These are phyloP conservation scores for Falcaria lacertinaria DNA, from an alignment of 2,888 invertebrate genomes.

Conservation along the genomic window DNA sequence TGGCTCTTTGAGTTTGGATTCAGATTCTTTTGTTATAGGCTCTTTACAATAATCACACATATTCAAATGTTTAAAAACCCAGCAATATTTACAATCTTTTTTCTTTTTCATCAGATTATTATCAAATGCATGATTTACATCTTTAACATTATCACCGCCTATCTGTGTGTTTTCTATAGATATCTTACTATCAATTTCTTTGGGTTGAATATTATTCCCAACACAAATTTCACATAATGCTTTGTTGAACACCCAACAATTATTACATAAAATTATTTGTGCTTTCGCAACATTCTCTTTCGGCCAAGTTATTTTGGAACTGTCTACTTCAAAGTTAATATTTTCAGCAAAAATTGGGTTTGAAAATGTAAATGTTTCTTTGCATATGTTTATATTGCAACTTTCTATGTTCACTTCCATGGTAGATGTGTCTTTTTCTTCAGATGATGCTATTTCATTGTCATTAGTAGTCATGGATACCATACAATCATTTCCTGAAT, in stretches of 20 bases:
- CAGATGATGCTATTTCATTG: neutral
- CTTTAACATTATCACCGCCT: neutral
- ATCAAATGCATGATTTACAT: neutral
- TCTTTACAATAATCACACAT: slow-evolving; percentile 42
- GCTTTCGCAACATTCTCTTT: neutral
- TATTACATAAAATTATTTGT: slow-evolving; percentile 11
- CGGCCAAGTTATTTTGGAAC: neutral
- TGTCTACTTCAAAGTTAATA: neutral
- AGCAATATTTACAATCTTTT: slow-evolving; percentile 36
- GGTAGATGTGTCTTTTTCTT: neutral
- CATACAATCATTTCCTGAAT: neutral
- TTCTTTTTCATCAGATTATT: neutral
- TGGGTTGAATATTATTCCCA: neutral
- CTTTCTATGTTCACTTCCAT: neutral
- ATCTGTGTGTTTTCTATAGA: neutral
- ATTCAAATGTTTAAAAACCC: slow-evolving; percentile 32
- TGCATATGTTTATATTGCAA: neutral
- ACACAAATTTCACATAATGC: slow-evolving; percentile 23
- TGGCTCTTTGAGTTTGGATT: neutral
- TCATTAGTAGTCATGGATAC: neutral
- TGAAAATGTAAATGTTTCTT: slow-evolving; percentile 15
- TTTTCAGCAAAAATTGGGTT: slow-evolving; percentile 13
- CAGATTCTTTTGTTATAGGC: slow-evolving; percentile 4
- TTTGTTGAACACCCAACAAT: slow-evolving; percentile 32
- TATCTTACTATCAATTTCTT: neutral